Conservation (phyloP, 2,113 vertebrate genomes). For the Eulemur rufifrons region DNA sequence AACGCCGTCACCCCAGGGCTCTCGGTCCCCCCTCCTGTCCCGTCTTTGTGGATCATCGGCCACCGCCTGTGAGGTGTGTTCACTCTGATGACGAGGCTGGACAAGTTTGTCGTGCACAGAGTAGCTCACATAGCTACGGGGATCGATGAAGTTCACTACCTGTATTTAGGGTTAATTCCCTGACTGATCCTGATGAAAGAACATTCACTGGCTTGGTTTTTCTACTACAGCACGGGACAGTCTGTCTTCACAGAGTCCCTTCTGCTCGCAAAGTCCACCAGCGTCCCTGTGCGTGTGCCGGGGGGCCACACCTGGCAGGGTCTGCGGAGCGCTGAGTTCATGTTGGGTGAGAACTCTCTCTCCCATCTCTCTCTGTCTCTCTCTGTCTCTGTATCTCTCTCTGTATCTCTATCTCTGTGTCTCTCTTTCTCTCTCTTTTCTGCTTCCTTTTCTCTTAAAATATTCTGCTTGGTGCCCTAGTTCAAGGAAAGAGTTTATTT, state of each 20-base stretch:
- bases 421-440: not conserved
- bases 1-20: no score
- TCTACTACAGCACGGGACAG: not conserved
- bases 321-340: accelerated
- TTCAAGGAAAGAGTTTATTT: not conserved
- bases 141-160: accelerated
- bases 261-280: accelerated
- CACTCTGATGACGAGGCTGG: not conserved
- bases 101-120: accelerated
- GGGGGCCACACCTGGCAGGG: no score
- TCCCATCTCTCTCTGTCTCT: not conserved
- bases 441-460: not conserved
- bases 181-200: accelerated
- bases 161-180: no score
- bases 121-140: accelerated
- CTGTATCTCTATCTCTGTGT: no score
- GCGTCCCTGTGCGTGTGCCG: not conserved
- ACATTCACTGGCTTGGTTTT: accelerated
- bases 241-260: not conserved
- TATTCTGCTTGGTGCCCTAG: not conserved
- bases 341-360: no score
- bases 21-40: no score
- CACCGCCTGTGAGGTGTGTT: no score
- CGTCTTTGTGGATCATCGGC: no score
- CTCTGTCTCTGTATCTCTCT: not conserved